Evolutionary conservation across 1,140 invertebrate genomes (phyloP).

Genomic region (Palaemon carinicauda): DNA sequence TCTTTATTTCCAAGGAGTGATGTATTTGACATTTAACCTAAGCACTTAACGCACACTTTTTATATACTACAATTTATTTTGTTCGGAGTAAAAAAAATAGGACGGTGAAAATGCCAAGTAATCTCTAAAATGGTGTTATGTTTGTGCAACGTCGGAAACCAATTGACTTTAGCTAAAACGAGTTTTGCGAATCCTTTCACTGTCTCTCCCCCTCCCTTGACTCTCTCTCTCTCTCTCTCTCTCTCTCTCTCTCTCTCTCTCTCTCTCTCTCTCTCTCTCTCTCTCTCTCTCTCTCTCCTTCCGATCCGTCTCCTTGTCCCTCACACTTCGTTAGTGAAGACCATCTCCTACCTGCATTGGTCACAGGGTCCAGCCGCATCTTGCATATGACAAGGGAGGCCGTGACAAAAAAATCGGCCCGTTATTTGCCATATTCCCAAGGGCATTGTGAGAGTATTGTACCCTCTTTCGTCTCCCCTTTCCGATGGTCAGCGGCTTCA

Average conservation of each 20-base stretch:
- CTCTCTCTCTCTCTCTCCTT: conserved; percentile 10
- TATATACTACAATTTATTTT: no score
- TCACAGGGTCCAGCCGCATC: conserved; percentile 36
- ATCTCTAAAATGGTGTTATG: no score
- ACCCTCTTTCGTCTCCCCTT: conserved; percentile 17
- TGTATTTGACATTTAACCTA: no score
- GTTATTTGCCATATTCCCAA: conserved; percentile 51
- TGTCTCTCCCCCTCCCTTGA: not conserved
- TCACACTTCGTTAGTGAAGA: not conserved
- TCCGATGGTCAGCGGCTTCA: conserved; percentile 42
- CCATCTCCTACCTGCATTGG: conserved; percentile 49
- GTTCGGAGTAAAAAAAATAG: no score
- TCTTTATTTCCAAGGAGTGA: no score
- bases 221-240: not conserved
- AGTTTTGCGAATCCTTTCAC: not conserved
- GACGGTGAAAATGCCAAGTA: no score
- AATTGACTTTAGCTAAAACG: no score
- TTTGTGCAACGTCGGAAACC: no score
- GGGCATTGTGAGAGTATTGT: conserved; percentile 52
- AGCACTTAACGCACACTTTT: no score
- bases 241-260: not conserved
- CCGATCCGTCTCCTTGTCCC: not conserved
- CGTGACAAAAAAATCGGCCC: conserved; percentile 51
- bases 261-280: conserved; percentile 16
- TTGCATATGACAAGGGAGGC: conserved; percentile 46